Conservation (phyloP, 2,797 vertebrate genomes). For the Tragopan temminckii region DNA sequence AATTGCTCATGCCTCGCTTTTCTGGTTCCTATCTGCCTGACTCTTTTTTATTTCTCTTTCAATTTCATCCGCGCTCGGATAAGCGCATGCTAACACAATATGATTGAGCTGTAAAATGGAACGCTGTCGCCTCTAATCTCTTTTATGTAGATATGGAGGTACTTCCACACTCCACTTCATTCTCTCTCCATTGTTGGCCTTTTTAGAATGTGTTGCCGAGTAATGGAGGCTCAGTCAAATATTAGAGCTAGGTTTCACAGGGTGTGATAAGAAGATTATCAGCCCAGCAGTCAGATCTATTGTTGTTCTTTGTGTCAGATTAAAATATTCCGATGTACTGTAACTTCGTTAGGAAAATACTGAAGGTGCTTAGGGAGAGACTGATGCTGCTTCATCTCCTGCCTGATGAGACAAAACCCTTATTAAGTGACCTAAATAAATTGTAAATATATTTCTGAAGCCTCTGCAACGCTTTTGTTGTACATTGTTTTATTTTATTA, state of each 20-base stretch:
- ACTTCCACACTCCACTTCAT: slow-evolving; percentile 87
- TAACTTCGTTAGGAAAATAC: slow-evolving; percentile 82
- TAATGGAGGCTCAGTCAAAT: slow-evolving; percentile 82
- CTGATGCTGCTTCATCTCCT: slow-evolving; percentile 40
- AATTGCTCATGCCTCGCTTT: slow-evolving; percentile 93
- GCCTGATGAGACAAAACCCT: slow-evolving; percentile 72
- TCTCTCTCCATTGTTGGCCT: slow-evolving; percentile 83
- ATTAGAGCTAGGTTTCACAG: slow-evolving; percentile 85
- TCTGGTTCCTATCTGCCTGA: slow-evolving; percentile 91
- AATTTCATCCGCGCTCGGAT: slow-evolving; percentile 92
- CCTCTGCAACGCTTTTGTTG: not conserved
- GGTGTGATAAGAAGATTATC: slow-evolving; percentile 86
- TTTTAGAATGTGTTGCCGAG: slow-evolving; percentile 79
- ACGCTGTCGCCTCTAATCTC: slow-evolving; percentile 93
- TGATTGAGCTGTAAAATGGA: slow-evolving; percentile 95
- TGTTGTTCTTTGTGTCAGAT: slow-evolving; percentile 85
- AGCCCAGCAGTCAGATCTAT: slow-evolving; percentile 80
- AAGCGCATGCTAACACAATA: slow-evolving; percentile 92
- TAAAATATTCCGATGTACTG: slow-evolving; percentile 84
- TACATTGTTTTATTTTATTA: not conserved
- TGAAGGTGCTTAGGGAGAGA: slow-evolving; percentile 73
- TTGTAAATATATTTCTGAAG: slow-evolving; percentile 48
- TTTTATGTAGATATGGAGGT: slow-evolving; percentile 94
- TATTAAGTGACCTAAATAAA: slow-evolving; percentile 75
- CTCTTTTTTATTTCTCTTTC: slow-evolving; percentile 96